Percentiles rank a stretch among this genome's conserved stretches.
phyloP scores from a whole-genome alignment of 2,797 vertebrate genomes.

The Catharus ustulatus region DNA sequence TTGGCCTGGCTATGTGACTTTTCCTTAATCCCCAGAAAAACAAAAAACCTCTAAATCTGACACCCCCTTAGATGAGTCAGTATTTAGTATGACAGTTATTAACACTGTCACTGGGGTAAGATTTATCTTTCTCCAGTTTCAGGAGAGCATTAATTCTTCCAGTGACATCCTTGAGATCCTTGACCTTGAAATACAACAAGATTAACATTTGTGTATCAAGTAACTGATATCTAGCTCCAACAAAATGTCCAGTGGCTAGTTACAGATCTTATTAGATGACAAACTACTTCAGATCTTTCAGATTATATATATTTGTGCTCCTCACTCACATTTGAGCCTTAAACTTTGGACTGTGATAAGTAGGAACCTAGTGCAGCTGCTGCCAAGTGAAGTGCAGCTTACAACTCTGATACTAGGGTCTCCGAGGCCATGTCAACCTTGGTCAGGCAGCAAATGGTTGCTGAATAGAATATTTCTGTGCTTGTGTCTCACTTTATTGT shows the following conservation, averaged over 20 bases:
- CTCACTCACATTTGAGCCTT: neutral
- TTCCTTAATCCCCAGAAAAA: neutral
- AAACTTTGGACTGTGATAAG: neutral
- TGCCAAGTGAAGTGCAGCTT: neutral
- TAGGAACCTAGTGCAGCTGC: neutral
- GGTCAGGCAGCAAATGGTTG: neutral
- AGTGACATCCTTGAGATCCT: neutral
- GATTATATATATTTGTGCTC: neutral
- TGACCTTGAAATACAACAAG: neutral
- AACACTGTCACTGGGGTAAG: neutral
- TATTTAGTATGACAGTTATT: neutral
- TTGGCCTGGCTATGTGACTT: neutral
- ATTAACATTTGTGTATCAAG: neutral
- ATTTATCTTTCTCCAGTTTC: neutral
- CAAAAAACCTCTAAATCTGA: neutral
- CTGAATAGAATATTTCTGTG: neutral
- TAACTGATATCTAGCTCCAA: neutral
- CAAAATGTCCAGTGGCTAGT: neutral
- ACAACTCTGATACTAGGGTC: neutral
- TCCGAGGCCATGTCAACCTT: neutral
- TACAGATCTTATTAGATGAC: neutral
- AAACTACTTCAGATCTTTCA: neutral
- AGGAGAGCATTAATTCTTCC: neutral
- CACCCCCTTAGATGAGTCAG: neutral
- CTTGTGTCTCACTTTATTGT: neutral